A percentile compares a stretch with the other conserved stretches of the same genome.
These are phyloP conservation scores for Halichondria panicea DNA, from an alignment of 37 sponge, comb jelly and placozoan genomes.

Conservation along the genomic window DNA sequence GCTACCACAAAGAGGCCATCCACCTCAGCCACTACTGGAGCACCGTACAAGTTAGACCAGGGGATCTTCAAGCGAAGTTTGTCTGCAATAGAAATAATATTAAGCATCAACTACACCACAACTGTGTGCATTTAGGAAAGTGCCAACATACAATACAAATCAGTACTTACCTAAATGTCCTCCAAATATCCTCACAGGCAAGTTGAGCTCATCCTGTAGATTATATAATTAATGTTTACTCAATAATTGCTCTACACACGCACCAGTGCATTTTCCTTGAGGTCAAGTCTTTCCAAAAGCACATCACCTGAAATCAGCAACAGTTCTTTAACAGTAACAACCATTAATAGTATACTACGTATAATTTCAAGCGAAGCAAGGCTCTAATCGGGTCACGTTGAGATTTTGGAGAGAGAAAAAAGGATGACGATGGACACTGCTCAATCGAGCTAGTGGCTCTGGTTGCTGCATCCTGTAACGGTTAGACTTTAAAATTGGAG, in stretches of 20 bases:
- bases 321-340: no score
- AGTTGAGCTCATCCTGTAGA: conserved; percentile 56
- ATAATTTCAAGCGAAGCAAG: no score
- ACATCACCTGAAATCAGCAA: conserved; percentile 78
- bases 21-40: conserved; percentile 49
- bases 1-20: conserved; percentile 64
- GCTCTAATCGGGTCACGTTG: no score
- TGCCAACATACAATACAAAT: not conserved
- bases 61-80: conserved; percentile 52
- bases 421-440: no score
- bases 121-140: not conserved
- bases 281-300: conserved; percentile 40
- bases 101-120: not conserved
- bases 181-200: conserved; percentile 54
- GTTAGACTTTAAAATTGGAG: no score
- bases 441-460: no score
- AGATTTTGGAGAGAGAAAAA: no score
- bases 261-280: conserved; percentile 79
- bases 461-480: no score
- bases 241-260: not conserved
- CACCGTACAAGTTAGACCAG: conserved; percentile 62
- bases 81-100: conserved; percentile 5
- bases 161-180: conserved; percentile 54
- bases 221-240: not conserved
- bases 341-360: no score